Conservation (phyloP, 2,797 vertebrate genomes). For the Crenichthys baileyi region DNA sequence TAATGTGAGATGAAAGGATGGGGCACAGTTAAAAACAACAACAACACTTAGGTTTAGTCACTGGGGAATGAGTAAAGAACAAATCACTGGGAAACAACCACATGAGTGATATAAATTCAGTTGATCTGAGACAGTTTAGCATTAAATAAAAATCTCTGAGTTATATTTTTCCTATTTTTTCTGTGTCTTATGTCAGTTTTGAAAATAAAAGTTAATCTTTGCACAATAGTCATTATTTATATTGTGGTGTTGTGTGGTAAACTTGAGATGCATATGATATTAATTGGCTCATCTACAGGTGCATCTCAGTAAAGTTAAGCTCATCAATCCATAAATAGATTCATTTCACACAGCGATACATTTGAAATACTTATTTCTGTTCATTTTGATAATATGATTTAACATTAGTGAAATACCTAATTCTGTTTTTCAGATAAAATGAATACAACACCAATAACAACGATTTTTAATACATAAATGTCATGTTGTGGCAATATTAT, state of each 20-base stretch:
- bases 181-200: neutral
- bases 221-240: too few relatives aligned
- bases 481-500: too few relatives aligned
- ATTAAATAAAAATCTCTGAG: neutral
- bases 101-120: conserved; percentile 6
- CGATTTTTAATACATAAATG: too few relatives aligned
- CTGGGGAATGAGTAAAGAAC: conserved; percentile 6
- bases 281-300: neutral
- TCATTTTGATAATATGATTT: too few relatives aligned
- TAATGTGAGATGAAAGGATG: conserved; percentile 33
- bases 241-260: neutral
- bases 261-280: neutral
- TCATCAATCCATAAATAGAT: too few relatives aligned
- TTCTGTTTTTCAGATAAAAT: too few relatives aligned
- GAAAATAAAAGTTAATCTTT: neutral
- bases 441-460: too few relatives aligned
- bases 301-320: neutral
- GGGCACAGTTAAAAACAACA: conserved; percentile 20
- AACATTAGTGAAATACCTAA: too few relatives aligned
- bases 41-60: conserved; percentile 22
- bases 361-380: too few relatives aligned
- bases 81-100: conserved; percentile 27
- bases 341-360: too few relatives aligned
- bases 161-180: neutral
- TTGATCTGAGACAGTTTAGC: conserved; percentile 19